These are phyloP conservation scores for Antennarius striatus DNA, from an alignment of 2,113 vertebrate species.

Conservation along the genomic window DNA sequence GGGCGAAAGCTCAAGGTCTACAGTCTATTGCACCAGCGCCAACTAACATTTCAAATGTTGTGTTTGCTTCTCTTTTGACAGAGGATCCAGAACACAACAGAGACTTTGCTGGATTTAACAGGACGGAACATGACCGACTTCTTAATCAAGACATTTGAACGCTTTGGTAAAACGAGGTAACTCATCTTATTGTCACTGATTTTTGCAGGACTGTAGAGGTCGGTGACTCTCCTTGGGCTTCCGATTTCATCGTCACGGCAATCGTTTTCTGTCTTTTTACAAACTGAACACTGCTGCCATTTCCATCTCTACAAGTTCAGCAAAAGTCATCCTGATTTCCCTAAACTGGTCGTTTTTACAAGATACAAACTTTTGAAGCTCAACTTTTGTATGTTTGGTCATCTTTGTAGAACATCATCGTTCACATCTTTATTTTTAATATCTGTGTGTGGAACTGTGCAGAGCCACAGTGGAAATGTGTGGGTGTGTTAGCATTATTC, in stretches of 20 bases:
- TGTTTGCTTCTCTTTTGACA: constrained; percentile 37
- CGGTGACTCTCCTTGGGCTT: neutral
- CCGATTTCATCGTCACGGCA: neutral
- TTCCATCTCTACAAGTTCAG: constrained; percentile 16
- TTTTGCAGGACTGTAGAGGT: too few species aligned
- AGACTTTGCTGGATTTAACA: constrained; percentile 88
- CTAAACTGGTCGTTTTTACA: too few species aligned
- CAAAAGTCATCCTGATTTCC: too few species aligned
- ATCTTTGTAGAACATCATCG: neutral
- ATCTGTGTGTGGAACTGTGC: neutral
- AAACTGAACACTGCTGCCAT: neutral
- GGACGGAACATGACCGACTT: constrained; percentile 92
- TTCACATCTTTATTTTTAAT: neutral
- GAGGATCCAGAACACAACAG: constrained; percentile 81
- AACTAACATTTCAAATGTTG: too few species aligned
- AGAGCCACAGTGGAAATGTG: neutral
- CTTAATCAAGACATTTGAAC: constrained; percentile 89
- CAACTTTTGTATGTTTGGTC: constrained; percentile 7
- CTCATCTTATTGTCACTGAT: neutral
- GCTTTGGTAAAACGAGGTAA: constrained; percentile 77
- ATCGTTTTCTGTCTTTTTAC: too few species aligned
- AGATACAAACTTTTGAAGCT: constrained; percentile 22
- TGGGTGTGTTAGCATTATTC: neutral
- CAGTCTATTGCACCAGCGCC: too few species aligned
- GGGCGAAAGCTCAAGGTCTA: too few species aligned